Evolutionary conservation across 2,113 vertebrate species (phyloP), one percentile per base, ranked within the genome.

Genomic region (Lota lota): DNA sequence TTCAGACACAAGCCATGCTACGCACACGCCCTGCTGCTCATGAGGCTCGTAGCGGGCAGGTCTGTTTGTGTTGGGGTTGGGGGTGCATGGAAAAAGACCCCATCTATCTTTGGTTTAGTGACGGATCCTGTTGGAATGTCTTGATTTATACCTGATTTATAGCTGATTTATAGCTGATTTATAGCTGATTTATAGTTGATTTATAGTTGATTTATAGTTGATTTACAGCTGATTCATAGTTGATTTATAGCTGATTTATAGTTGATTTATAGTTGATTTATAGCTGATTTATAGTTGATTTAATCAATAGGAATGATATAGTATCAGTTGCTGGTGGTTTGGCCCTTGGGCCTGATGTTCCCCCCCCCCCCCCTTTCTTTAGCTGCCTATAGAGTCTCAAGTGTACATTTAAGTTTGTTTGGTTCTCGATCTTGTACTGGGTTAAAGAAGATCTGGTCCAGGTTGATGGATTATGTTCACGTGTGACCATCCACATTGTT

Each of bases 41-140:
- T 75, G 83, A 83, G 75, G 66, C 80, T 82, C 18, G 68, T 80
- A 79, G 79, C 80, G 80, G 67, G 85, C 71, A n/a, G 54, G 82
- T 79, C 71, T 87, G 83, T 88, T 85, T 84, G 78, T 70, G 79
- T 81, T 81, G 83, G 83, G 76, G 69, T 73, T 68, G 36, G 36
- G 36, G 36, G 36, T 5, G 11, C 36, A 80, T 80, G 73, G 83
- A 85, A 85, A 85, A 77, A 68, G 54, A 63, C 61, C 53, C 77
- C 81, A 86, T 85, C 80, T 83, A 83, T 86, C 79, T 40, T 5
- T 40, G 36, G 36, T 40, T 40, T 40, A 40, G 36, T 10, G 36
- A 40, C 36, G 11, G 36, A 24, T 40, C 6, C 36, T 40, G 3
- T 10, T 40, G 36, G 36, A 40, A 40, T 40, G 36, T 40, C 3